Base-by-base conservation (phyloP, 2,888 invertebrate species). In the Dendrolimus pini region DNA sequence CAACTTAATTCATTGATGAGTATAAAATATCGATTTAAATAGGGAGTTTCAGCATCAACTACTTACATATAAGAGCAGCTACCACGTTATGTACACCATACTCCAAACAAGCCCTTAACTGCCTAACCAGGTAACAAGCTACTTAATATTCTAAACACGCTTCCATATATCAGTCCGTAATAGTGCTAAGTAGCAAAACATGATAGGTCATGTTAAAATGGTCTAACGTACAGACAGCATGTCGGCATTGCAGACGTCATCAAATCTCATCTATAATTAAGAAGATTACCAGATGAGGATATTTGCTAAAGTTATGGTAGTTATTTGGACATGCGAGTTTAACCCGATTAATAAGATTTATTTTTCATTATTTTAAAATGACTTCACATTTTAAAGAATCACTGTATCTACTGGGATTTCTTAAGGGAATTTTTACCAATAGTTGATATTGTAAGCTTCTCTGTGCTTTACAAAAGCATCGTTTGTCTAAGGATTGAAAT, bases 201-300 rank as follows among this genome's bases (percentile, higher is more conserved):
- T 12, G 47, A 47, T 9, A 7, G 47, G 47, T 47, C 47, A 10
- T 47, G 47, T 10, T 47, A 47, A 8, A 8, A 47, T 47, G 47
- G 47, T 12, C 12, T 12, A 9, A 8, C 12, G 12, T 12, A 47
- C 47, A 47, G 47, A 47, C 9, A 8, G 18, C 9, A n/a, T 53
- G 53, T 41, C 9, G 41, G 14, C 56, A 41, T 52, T 52, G 41
- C 52, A 47, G 47, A 70, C 71, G 75, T 76, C 72, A 72, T 70
- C 75, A 73, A 76, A 80, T 76, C 74, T 73, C 73, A 69, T 80
- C 77, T 77, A 75, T 81, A 82, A 82, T 82, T 80, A 82, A 80
- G 73, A 72, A 75, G 76, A 75, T 77, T 69, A 68, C 67, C 68
- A 68, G 70, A 70, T 66, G 65, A 59, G 63, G 66, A 3, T 30